These are phyloP conservation scores for Hypotaenidia okinawae DNA, from an alignment of 2,797 vertebrate genomes.

Conservation along the genomic window DNA sequence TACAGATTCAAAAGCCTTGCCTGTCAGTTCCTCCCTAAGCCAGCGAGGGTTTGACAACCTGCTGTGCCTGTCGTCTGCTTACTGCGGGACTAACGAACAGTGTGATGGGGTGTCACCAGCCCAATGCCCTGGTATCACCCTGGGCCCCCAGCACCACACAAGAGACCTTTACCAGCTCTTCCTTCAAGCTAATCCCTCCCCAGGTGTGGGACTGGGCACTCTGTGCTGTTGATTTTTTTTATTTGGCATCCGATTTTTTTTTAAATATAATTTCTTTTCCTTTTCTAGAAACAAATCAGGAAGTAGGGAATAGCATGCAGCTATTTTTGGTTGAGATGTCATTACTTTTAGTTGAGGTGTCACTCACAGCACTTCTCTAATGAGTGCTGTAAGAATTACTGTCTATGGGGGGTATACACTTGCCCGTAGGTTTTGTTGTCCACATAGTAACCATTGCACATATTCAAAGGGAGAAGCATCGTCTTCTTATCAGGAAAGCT, in stretches of 20 bases:
- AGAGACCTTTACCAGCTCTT: not conserved
- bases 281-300: not conserved
- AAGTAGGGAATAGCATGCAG: not conserved
- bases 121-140: not conserved
- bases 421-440: not conserved
- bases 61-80: not conserved
- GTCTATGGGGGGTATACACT: not conserved
- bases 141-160: not conserved
- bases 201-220: not conserved
- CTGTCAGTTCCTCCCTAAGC: not conserved
- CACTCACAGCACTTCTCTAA: not conserved
- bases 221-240: not conserved
- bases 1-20: not conserved
- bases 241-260: not conserved
- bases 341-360: not conserved
- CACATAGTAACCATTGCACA: fast-evolving
- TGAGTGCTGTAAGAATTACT: not conserved
- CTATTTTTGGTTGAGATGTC: not conserved
- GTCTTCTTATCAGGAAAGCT: fast-evolving
- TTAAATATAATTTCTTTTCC: not conserved
- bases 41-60: not conserved
- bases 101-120: not conserved
- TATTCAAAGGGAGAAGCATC: not conserved
- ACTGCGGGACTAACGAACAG: not conserved
- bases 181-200: not conserved